A percentile compares a stretch with the other conserved stretches of the same genome.
phyloP scores from a whole-genome alignment of 2,888 invertebrate genomes.

The Copidosoma aretas region DNA sequence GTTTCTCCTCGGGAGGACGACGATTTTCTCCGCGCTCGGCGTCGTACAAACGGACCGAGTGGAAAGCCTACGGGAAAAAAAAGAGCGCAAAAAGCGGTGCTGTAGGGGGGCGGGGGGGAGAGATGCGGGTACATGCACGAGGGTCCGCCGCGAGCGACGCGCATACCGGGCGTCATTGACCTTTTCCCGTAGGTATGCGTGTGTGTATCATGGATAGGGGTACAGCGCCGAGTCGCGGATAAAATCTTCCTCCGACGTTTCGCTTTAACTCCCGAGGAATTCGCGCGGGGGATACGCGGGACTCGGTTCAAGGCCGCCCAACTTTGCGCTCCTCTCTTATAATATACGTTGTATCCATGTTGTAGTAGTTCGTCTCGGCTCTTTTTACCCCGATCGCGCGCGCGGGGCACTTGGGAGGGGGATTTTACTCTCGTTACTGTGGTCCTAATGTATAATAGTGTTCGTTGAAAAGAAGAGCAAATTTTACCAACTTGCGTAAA shows the following conservation, averaged over 20 bases:
- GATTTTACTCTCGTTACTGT: no score
- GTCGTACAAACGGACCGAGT: neutral
- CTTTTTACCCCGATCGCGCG: no score
- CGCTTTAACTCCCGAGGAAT: conserved; percentile 5
- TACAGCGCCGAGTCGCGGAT: no score
- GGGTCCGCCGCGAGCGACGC: neutral
- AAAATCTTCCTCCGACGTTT: neutral
- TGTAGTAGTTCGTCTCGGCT: neutral
- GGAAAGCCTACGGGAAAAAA: neutral
- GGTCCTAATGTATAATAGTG: no score
- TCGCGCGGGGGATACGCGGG: neutral
- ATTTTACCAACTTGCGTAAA: no score
- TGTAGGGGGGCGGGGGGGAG: neutral
- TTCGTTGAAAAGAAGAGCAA: no score
- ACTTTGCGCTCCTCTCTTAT: neutral
- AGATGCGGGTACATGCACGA: neutral
- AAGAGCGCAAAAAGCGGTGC: neutral
- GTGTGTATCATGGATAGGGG: no score
- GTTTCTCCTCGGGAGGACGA: neutral
- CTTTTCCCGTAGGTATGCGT: no score
- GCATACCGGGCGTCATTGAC: conserved; percentile 12
- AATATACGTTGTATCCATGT: no score
- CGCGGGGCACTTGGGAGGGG: no score
- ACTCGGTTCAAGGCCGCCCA: conserved; percentile 2
- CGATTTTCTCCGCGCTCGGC: neutral